Base-by-base conservation (phyloP, 2,797 vertebrate species). In the Apogon hyalosoma region DNA sequence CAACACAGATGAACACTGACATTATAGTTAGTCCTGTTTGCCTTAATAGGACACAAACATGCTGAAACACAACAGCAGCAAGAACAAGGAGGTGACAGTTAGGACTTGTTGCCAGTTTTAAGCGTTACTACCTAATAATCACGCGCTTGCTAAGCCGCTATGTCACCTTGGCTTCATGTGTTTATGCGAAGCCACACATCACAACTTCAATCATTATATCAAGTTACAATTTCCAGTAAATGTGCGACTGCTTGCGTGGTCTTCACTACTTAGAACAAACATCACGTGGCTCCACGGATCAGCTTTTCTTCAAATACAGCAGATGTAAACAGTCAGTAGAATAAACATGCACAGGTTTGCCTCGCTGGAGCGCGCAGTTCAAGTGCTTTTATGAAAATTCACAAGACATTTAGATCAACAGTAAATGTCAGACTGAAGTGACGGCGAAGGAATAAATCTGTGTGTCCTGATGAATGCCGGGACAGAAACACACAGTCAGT, bases 391-490 rank as follows among this genome's bases (percentile, higher is more conserved):
- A 70, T 24, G 28, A 58, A 63, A 79, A 77, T 52, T 18, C 28
- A 43, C 42, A 11, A 28, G 14, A 56, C 3, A 8, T 70, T 73
- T 56, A 16, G 39, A 59, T 73, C 21, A 43, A 38, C 11, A n/a
- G 48, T 59, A 10, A 21, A 42, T 11, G 39, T 56, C 6, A 12
- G 62, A 62, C 49, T 65, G 69, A 73, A 42, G 41, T 74, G 65
- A 77, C 73, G 57, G 56, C 0, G 40, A 49, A 36, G 69, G 61
- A 80, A 86, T 60, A 85, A 80, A 87, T 83, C 46, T n/a, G n/a
- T 80, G 36, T 83, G 63, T 52, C 43, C 24, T 4, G 2, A 19
- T 39, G 47, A 67, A 16, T 19, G 52, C 53, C 55, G 36, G 42
- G 55, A 69, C 6, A 45, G 64, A 13, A 43, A 52, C 40, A 33